Evolutionary conservation across 2,888 invertebrate genomes (phyloP).

Genomic region (Carterocephalus palaemon): DNA sequence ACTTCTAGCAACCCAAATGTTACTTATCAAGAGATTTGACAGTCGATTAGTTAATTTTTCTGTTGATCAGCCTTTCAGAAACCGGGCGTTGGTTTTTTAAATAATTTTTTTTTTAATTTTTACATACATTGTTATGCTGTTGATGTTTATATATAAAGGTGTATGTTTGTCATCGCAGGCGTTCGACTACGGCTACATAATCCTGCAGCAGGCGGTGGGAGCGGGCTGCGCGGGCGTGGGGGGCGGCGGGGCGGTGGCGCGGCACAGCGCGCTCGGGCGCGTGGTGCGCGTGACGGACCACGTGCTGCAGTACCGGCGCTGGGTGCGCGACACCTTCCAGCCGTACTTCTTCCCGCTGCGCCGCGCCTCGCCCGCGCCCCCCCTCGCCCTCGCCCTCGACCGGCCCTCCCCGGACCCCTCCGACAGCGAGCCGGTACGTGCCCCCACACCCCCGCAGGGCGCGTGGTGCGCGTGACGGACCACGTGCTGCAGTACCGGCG

Average conservation of each 20-base stretch:
- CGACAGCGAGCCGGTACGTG: constrained; percentile 47
- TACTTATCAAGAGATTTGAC: too few species aligned
- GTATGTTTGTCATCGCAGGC: constrained; percentile 80
- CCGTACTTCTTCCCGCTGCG: constrained; percentile 64
- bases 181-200: constrained; percentile 96
- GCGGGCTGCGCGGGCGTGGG: constrained; percentile 69
- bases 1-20: too few species aligned
- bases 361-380: constrained; percentile 29
- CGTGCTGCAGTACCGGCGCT: constrained; percentile 83
- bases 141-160: background rate
- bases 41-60: too few species aligned
- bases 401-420: constrained; percentile 39
- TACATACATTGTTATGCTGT: too few species aligned
- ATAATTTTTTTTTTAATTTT: background rate
- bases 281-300: constrained; percentile 96
- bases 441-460: too few species aligned
- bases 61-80: too few species aligned
- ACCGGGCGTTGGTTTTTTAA: too few species aligned
- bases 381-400: constrained; percentile 36
- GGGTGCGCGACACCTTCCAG: constrained; percentile 71
- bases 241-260: constrained; percentile 72
- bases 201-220: constrained; percentile 88
- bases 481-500: too few species aligned
- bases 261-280: constrained; percentile 88
- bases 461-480: too few species aligned